Conservation (phyloP, 2,797 vertebrate genomes). For the Sternotherus odoratus region DNA sequence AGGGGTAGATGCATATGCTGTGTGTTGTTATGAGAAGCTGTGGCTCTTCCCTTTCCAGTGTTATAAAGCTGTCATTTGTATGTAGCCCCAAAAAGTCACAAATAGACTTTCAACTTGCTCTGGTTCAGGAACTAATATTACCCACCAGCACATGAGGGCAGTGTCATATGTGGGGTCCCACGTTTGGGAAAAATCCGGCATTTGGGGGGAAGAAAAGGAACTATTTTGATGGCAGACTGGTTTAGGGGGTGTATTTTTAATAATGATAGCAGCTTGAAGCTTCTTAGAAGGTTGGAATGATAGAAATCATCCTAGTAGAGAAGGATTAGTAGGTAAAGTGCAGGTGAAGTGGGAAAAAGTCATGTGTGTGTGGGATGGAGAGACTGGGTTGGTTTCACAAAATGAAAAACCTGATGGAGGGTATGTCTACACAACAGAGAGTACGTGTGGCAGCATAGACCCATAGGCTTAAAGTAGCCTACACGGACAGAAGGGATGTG, state of each 20-base stretch:
- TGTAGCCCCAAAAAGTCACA: background rate
- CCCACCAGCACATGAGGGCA: background rate
- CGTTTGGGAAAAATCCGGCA: background rate
- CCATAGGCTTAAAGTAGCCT: background rate
- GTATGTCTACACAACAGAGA: background rate
- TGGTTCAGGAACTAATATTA: background rate
- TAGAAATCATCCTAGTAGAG: background rate
- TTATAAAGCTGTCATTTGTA: background rate
- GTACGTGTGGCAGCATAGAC: background rate
- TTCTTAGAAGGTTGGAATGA: background rate
- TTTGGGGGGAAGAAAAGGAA: slow-evolving; percentile 27
- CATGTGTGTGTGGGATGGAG: background rate
- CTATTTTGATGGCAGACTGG: background rate
- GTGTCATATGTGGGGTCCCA: background rate
- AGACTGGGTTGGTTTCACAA: background rate
- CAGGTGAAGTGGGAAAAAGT: background rate
- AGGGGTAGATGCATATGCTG: background rate
- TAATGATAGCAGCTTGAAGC: background rate
- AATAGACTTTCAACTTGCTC: background rate
- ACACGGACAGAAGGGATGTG: background rate
- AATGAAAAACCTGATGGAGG: background rate
- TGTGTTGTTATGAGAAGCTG: background rate
- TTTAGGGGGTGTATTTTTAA: background rate
- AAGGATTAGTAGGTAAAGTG: background rate
- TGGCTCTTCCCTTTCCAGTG: background rate